Base-by-base conservation (phyloP, 2,113 vertebrate species). In the Pogona vitticeps region DNA sequence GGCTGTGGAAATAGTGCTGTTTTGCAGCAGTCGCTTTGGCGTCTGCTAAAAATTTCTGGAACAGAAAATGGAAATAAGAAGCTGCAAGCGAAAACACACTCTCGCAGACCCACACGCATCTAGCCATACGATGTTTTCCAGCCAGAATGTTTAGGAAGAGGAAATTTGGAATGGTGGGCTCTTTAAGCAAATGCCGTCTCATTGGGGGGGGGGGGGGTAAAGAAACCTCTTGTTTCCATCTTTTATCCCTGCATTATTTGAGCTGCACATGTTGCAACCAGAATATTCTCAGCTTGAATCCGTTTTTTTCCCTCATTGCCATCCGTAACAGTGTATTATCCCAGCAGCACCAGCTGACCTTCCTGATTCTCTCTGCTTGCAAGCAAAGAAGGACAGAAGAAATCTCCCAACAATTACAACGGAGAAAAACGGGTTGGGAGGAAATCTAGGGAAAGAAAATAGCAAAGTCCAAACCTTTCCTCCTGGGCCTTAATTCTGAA, bases 1-100 rank as follows among this genome's bases (percentile, higher is more conserved):
- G 96, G 96, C 96, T 94, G 95, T 95, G 96, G 96, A 97, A 96
- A 96, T 92, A 90, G 96, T 91, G 96, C 96, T 96, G 96, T 96
- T 96, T 52, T 96, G 95, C 94, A 95, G 95, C 96, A 94, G 95
- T 94, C 94, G 94, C 95, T 81, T 95, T 92, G 93, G 94, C 92
- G 93, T 95, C 94, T 92, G 95, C 95, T 96, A 95, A 96, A 95
- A 95, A 95, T 94, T 96, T 94, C 96, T 96, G 96, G 95, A 96
- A 96, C 94, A 93, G 95, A 94, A 94, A 95, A 82, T 56, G 95
- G 95, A 96, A 94, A 96, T 92, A 94, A 95, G 94, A 94, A 93
- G 95, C 95, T 94, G 90, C 91, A 95, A 90, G 92, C 95, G 94
- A 95, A 96, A 28, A 14, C 40, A 56, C 31, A 70, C 23, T 36